These are phyloP conservation scores for Cathartes aura DNA, from an alignment of 2,113 vertebrate genomes.

Conservation along the genomic window DNA sequence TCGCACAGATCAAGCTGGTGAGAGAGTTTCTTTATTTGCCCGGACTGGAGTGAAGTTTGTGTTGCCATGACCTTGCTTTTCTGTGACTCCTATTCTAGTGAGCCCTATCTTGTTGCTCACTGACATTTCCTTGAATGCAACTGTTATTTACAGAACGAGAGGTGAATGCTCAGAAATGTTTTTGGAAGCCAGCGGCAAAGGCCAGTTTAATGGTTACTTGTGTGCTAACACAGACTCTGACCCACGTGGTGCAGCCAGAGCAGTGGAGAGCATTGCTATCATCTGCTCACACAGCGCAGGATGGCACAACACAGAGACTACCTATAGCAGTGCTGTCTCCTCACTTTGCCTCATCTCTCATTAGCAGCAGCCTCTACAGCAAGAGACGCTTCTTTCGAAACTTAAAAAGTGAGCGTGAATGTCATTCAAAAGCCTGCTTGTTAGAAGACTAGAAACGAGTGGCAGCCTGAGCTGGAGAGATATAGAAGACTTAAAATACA, in stretches of 20 bases:
- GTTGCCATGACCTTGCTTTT: constrained; percentile 2
- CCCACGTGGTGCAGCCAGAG: not conserved
- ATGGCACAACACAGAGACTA: not conserved
- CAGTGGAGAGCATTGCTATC: not conserved
- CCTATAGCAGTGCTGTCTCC: not conserved
- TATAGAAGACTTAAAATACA: constrained; percentile 39
- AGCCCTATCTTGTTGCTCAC: not conserved
- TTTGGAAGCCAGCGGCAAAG: not conserved
- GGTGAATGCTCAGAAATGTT: constrained; percentile 32
- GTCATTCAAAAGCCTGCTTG: constrained; percentile 50
- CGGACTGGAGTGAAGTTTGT: not conserved
- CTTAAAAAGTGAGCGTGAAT: constrained; percentile 52
- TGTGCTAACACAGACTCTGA: constrained; percentile 69
- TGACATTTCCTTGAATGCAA: constrained; percentile 25
- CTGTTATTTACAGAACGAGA: constrained; percentile 16
- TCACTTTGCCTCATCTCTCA: constrained; percentile 40
- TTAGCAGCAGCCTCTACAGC: constrained; percentile 51
- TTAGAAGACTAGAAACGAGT: constrained; percentile 39
- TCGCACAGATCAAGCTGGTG: not conserved
- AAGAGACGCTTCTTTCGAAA: constrained; percentile 20
- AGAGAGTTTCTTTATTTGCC: not conserved
- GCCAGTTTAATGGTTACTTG: constrained; percentile 66
- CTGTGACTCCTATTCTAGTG: not conserved
- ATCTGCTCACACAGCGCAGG: not conserved
- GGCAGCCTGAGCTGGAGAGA: constrained; percentile 59